Base-by-base conservation (phyloP, 2,113 vertebrate species). In the Ailurus styani region DNA sequence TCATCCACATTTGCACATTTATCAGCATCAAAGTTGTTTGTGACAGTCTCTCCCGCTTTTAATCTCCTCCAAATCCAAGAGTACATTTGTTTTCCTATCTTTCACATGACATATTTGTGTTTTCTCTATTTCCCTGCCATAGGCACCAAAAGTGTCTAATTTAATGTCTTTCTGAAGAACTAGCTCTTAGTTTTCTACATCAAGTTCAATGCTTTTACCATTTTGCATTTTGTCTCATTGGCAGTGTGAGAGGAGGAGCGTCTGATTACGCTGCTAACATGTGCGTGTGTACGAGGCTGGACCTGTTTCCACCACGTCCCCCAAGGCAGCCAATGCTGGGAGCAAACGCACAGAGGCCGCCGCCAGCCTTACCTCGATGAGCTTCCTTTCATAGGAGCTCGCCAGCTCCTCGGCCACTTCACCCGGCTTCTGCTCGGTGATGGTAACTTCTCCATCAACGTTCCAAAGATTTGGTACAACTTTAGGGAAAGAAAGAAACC, bases 381-480 rank as follows among this genome's bases (percentile, higher is more conserved):
- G 99, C 98, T 99, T 99, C 66, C 99, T 99, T 97, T 99, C 99
- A 0, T 99, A 99, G 96, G 99, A 99, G 97, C 99, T 99, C 3
- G 99, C 99, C 15, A 99, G 98, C 72, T 99, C 99, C 96, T 99
- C 99, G 0, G 99, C 98, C 91, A 99, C 99, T 52, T 99, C 99
- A 75, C 99, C 98, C 31, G 99, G 99, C 97, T 99, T 99, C 98
- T 99, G 99, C 95, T 99, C 99, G 3, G 99, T 98, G 68, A 99
- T 94, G 0, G 98, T 97, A 66, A 99, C 96, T 95, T 99, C 99
- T 10, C 98, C 98, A 84, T 99, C 99, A 60, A 98, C 98, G 18
- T 98, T 99, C 98, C 98, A 99, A 93, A 98, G 95, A 88, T 96
- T 99, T 79, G 99, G 98, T 18, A 98, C 95, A 93, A 93, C 99